A percentile compares a stretch with the other conserved stretches of the same genome.
Conservation (phyloP, 2,888 invertebrate species). For the Stictocephala bisonia region DNA sequence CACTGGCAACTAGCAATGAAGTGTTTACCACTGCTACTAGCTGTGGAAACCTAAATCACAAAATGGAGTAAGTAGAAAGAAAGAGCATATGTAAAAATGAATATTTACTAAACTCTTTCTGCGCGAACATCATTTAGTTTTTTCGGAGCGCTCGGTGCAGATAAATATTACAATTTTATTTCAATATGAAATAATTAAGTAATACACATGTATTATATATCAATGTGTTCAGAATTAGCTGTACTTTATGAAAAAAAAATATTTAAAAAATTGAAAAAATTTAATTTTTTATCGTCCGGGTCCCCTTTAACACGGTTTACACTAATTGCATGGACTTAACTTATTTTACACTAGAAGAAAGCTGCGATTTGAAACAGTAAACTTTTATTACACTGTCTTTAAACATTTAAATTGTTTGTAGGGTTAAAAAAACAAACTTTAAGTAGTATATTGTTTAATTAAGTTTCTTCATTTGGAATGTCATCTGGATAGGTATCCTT, state of each 20-base stretch:
- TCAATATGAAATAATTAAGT: neutral
- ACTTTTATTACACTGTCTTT: too few relatives aligned
- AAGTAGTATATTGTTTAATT: too few relatives aligned
- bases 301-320: slow-evolving; percentile 8
- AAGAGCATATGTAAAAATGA: neutral
- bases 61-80: neutral
- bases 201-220: neutral
- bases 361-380: too few relatives aligned
- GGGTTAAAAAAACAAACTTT: too few relatives aligned
- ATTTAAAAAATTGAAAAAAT: neutral
- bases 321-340: too few relatives aligned
- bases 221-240: neutral
- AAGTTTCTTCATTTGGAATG: too few relatives aligned
- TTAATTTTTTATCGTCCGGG: neutral
- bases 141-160: too few relatives aligned
- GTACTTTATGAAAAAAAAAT: neutral
- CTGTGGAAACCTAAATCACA: neutral
- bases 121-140: too few relatives aligned
- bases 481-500: too few relatives aligned
- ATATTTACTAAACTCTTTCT: too few relatives aligned
- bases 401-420: too few relatives aligned
- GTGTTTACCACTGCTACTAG: neutral
- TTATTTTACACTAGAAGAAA: too few relatives aligned
- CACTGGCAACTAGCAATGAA: neutral
- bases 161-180: neutral